phyloP scores from a whole-genome alignment of 2,797 vertebrate genomes.

The Phataginus tricuspis region DNA sequence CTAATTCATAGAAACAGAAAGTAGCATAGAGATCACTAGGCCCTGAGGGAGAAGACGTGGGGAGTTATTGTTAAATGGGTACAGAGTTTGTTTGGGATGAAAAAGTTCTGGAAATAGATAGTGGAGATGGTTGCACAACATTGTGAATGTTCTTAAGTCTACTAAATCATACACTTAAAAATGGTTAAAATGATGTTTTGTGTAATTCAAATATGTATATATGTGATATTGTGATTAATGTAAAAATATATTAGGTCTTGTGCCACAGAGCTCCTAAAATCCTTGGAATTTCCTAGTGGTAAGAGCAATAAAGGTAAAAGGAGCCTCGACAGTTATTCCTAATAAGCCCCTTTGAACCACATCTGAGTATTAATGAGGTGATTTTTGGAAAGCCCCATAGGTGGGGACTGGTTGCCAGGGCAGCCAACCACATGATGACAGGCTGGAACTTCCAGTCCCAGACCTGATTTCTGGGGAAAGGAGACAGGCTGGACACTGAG shows the following conservation, averaged over 20 bases:
- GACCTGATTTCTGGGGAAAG: neutral
- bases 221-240: neutral
- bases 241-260: neutral
- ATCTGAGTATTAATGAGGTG: neutral
- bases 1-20: neutral
- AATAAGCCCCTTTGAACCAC: neutral
- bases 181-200: neutral
- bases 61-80: neutral
- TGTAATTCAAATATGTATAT: neutral
- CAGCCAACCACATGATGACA: neutral
- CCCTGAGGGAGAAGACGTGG: neutral
- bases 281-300: neutral
- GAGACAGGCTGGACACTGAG: neutral
- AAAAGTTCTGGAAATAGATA: neutral
- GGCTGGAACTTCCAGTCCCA: neutral
- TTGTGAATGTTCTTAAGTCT: neutral
- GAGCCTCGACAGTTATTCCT: neutral
- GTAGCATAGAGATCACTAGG: neutral
- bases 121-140: neutral
- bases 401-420: neutral
- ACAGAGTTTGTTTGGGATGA: neutral
- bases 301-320: neutral
- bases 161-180: neutral
- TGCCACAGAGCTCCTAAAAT: neutral
- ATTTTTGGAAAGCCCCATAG: neutral